These are phyloP conservation scores for Macrochelys suwanniensis DNA, from an alignment of 2,797 vertebrate genomes.

Conservation along the genomic window DNA sequence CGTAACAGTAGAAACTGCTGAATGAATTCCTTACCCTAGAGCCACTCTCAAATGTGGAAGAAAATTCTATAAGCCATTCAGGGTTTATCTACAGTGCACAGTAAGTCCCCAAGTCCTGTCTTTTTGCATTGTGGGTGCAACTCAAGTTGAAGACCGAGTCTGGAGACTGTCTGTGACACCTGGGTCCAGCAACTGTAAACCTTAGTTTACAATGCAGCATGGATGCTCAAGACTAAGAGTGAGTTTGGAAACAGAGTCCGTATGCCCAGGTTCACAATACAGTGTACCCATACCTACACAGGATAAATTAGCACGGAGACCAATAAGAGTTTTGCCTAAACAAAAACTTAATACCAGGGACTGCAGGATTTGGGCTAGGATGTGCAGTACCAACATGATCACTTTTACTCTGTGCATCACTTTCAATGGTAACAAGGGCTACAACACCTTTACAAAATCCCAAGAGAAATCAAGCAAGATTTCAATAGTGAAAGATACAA, in stretches of 20 bases:
- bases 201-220: background rate
- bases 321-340: background rate
- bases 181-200: background rate
- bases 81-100: background rate
- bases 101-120: background rate
- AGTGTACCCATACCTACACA: background rate
- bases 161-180: background rate
- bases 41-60: background rate
- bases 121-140: background rate
- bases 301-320: rapidly evolving
- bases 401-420: background rate
- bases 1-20: background rate
- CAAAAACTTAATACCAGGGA: background rate
- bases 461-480: background rate
- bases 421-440: background rate
- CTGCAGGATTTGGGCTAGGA: background rate
- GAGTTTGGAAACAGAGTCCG: background rate
- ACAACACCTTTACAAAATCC: background rate
- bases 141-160: background rate
- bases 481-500: rapidly evolving
- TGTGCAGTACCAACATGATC: rapidly evolving
- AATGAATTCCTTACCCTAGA: background rate
- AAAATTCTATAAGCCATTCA: background rate
- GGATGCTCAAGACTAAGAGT: background rate
- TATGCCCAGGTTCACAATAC: background rate